These are phyloP conservation scores for Condylura cristata DNA, from an alignment of 2,113 vertebrate species.

Conservation along the genomic window DNA sequence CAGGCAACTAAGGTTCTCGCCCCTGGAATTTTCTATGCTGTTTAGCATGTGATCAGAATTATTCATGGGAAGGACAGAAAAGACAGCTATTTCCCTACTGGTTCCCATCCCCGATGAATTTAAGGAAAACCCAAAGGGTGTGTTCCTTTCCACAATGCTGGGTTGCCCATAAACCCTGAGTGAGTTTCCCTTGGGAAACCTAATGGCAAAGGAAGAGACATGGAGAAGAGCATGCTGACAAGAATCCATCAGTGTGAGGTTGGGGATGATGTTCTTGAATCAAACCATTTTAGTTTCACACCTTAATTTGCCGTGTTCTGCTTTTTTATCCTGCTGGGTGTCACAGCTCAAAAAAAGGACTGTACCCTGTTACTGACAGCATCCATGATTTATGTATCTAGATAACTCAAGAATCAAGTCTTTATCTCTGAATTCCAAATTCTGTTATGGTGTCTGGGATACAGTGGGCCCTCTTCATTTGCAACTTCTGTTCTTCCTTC, in stretches of 20 bases:
- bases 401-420: not conserved
- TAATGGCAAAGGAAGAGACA: not conserved
- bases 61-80: not conserved
- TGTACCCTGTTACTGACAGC: not conserved
- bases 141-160: not conserved
- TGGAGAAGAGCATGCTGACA: not conserved
- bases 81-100: not conserved
- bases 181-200: not conserved
- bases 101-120: not conserved
- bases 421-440: slow-evolving; percentile 23
- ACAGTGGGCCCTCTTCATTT: not conserved
- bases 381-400: not conserved
- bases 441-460: not conserved
- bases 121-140: not conserved
- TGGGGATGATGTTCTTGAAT: not conserved
- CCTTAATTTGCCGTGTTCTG: not conserved
- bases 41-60: not conserved
- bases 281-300: not conserved
- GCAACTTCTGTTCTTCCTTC: not conserved
- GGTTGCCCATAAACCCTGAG: not conserved
- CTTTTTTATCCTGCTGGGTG: accelerated
- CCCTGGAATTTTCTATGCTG: not conserved
- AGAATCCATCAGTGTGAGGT: not conserved
- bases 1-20: not conserved
- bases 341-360: not conserved